These are phyloP conservation scores for Caenorhabditis sp. DNA, from an alignment of 2,888 invertebrate species.

Conservation along the genomic window DNA sequence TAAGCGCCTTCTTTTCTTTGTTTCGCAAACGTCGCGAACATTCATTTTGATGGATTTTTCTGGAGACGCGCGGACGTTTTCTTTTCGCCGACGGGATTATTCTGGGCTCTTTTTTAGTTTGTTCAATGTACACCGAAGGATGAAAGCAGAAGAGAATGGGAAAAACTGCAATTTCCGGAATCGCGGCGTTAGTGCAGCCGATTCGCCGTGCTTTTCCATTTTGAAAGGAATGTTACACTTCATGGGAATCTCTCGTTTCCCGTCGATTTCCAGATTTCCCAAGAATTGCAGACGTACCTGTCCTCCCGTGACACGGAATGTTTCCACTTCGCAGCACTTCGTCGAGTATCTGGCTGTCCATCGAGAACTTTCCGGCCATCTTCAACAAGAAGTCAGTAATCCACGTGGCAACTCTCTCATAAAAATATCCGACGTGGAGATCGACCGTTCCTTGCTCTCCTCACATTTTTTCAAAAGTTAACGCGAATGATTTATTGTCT, in stretches of 20 bases:
- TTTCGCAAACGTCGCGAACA: not conserved
- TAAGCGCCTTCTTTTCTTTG: not conserved
- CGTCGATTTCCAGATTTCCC: constrained; percentile 11
- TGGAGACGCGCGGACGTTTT: too few species aligned
- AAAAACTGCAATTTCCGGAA: too few species aligned
- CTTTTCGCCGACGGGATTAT: too few species aligned
- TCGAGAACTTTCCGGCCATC: constrained; percentile 40
- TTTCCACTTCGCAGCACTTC: constrained; percentile 67
- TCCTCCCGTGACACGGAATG: constrained; percentile 65
- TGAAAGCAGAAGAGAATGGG: too few species aligned
- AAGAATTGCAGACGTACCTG: too few species aligned
- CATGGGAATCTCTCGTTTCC: constrained; percentile 13
- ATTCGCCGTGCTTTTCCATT: too few species aligned
- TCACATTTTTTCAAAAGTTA: constrained; percentile 9
- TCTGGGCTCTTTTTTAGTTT: too few species aligned
- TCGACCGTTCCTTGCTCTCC: constrained; percentile 4
- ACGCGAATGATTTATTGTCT: constrained; percentile 41
- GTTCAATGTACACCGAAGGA: too few species aligned
- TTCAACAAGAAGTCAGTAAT: not conserved
- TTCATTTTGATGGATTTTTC: too few species aligned
- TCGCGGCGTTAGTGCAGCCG: too few species aligned
- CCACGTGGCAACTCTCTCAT: not conserved
- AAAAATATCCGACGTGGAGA: not conserved
- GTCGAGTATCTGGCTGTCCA: constrained; percentile 62
- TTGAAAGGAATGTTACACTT: too few species aligned